A percentile compares a stretch with the other conserved stretches of the same genome.
Evolutionary conservation across 1,140 invertebrate species (phyloP).

Genomic region (Sipha flava): DNA sequence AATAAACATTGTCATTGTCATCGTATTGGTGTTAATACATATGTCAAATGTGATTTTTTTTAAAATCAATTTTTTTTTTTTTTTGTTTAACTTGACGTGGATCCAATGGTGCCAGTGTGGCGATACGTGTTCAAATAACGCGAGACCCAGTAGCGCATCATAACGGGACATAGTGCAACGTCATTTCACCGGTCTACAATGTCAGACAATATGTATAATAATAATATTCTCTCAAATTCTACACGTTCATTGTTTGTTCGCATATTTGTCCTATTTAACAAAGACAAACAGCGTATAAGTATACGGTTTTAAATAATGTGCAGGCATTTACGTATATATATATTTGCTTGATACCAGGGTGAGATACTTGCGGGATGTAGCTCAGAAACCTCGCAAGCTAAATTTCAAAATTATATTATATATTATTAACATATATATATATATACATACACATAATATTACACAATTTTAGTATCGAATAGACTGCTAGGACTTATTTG

Average conservation of each 20-base stretch:
- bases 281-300: slow-evolving; percentile 8
- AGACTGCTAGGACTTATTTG: not conserved
- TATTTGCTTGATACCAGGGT: not conserved
- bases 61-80: not conserved
- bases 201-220: slow-evolving; percentile 23
- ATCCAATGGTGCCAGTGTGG: not conserved
- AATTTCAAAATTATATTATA: too few relatives aligned
- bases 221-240: slow-evolving; percentile 26
- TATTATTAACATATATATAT: too few relatives aligned
- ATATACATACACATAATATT: too few relatives aligned
- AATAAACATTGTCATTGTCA: not conserved
- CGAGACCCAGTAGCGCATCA: slow-evolving; percentile 28
- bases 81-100: not conserved
- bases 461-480: too few relatives aligned
- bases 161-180: slow-evolving; percentile 30
- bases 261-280: slow-evolving; percentile 31
- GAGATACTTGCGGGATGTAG: not conserved
- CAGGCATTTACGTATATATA: too few relatives aligned
- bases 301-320: not conserved
- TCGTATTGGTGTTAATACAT: not conserved
- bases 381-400: too few relatives aligned
- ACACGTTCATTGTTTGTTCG: slow-evolving; percentile 30
- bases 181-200: slow-evolving; percentile 20
- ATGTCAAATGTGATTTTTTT: not conserved
- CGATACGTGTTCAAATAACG: slow-evolving; percentile 22